phyloP scores from a whole-genome alignment of 1,140 invertebrate genomes.

The Aphaenogaster ashmeadi region DNA sequence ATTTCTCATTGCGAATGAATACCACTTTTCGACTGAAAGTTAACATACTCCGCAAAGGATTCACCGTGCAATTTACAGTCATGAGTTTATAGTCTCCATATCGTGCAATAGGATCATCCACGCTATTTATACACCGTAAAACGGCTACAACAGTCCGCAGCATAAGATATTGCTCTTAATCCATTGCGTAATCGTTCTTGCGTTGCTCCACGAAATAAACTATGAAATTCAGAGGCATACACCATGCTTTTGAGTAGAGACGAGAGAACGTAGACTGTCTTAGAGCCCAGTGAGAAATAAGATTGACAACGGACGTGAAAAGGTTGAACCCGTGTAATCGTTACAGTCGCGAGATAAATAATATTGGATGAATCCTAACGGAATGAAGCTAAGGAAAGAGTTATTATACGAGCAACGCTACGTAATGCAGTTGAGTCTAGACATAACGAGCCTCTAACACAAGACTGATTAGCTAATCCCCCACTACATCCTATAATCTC shows the following conservation, averaged over 20 bases:
- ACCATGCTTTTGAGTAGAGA: slow-evolving; percentile 81
- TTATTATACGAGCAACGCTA: slow-evolving; percentile 62
- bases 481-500: slow-evolving; percentile 85
- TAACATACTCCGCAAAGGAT: slow-evolving; percentile 31
- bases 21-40: slow-evolving; percentile 26
- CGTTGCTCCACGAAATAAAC: slow-evolving; percentile 43
- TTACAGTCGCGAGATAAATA: slow-evolving; percentile 69
- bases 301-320: slow-evolving; percentile 80
- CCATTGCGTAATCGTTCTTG: slow-evolving; percentile 25
- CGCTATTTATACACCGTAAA: neutral
- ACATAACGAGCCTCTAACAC: slow-evolving; percentile 87
- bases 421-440: slow-evolving; percentile 74
- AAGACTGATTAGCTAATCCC: slow-evolving; percentile 87
- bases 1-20: slow-evolving; percentile 12
- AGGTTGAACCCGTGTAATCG: slow-evolving; percentile 70
- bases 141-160: slow-evolving; percentile 20
- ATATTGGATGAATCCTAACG: slow-evolving; percentile 66
- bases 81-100: slow-evolving; percentile 13
- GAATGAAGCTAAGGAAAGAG: slow-evolving; percentile 63
- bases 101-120: slow-evolving; percentile 65
- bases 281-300: slow-evolving; percentile 82
- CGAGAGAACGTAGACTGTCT: slow-evolving; percentile 85
- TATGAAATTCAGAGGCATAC: slow-evolving; percentile 72
- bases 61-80: slow-evolving; percentile 37
- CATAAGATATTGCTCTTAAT: neutral